phyloP scores from a whole-genome alignment of 1,140 invertebrate species.

The Zophobas morio region DNA sequence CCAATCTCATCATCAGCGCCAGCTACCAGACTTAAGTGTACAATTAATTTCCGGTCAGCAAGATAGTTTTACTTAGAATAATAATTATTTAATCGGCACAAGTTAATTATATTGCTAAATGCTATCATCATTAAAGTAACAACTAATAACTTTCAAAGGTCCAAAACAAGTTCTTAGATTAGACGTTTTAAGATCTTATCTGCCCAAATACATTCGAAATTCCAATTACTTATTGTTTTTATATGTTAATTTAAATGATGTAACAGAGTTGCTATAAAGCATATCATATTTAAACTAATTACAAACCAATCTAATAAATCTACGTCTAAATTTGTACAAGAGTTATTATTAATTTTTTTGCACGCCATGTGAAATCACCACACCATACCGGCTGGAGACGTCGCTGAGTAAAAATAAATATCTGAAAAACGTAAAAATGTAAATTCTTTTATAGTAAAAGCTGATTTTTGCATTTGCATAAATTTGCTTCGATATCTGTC shows the following conservation, averaged over 20 bases:
- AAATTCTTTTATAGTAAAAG: too few species aligned
- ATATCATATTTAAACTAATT: constrained; percentile 2
- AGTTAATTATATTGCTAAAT: constrained; percentile 22
- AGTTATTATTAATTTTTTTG: constrained; percentile 12
- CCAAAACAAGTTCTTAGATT: constrained; percentile 17
- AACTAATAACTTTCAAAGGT: constrained; percentile 32
- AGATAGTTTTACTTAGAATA: constrained; percentile 11
- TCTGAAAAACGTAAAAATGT: too few species aligned
- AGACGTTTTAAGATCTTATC: constrained; percentile 24
- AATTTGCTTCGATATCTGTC: too few species aligned
- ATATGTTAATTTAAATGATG: constrained; percentile 34
- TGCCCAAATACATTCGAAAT: constrained; percentile 17
- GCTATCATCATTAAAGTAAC: constrained; percentile 37
- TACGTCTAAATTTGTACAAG: neutral
- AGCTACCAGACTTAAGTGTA: neutral
- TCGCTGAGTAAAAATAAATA: neutral
- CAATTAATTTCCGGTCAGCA: constrained; percentile 18
- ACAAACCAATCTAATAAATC: constrained; percentile 24
- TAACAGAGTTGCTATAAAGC: constrained; percentile 2
- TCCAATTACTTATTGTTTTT: constrained; percentile 34
- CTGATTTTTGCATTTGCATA: too few species aligned
- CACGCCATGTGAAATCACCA: neutral
- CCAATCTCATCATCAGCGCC: too few species aligned
- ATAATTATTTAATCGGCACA: constrained; percentile 17
- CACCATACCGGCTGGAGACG: neutral